Conservation (phyloP, 2,113 vertebrate species). For the Dicentrarchus labrax region DNA sequence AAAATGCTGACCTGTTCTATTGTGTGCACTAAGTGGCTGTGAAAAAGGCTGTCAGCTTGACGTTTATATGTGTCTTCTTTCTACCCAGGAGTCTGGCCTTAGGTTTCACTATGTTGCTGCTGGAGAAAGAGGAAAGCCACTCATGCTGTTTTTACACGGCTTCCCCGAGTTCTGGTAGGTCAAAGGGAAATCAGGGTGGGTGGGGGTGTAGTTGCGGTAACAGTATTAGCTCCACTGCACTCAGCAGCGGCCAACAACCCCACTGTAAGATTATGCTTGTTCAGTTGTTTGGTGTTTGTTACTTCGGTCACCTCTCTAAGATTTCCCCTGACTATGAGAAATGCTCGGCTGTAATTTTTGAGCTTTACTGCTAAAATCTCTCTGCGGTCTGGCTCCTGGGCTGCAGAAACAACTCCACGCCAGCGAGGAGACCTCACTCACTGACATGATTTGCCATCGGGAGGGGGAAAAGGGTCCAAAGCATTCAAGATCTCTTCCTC, state of each 20-base stretch:
- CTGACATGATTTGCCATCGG: constrained; percentile 20
- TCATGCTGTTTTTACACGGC: constrained; percentile 96
- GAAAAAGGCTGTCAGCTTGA: not conserved
- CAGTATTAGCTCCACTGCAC: not conserved
- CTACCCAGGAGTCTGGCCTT: constrained; percentile 92
- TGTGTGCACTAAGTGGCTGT: constrained; percentile 15
- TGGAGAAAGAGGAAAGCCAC: constrained; percentile 96
- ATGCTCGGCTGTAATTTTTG: not conserved
- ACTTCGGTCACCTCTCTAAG: not conserved
- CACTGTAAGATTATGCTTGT: not conserved
- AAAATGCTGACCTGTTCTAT: constrained; percentile 1
- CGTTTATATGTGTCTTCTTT: constrained; percentile 28
- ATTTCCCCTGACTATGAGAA: not conserved
- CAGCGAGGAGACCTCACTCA: constrained; percentile 26
- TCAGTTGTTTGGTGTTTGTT: constrained; percentile 8
- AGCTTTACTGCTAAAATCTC: constrained; percentile 6
- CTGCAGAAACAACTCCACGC: constrained; percentile 29
- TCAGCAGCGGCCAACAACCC: not conserved
- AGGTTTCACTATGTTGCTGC: constrained; percentile 98
- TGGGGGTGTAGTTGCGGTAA: not conserved
- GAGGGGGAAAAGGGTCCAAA: constrained; percentile 20
- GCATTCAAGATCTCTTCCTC: constrained; percentile 47
- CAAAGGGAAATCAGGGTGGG: not conserved
- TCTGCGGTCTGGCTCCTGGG: not conserved
- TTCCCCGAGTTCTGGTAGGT: constrained; percentile 99